Evolutionary conservation across 1,140 invertebrate genomes (phyloP), one percentile per base, ranked within the genome.

Genomic region (Bombus confusus): DNA sequence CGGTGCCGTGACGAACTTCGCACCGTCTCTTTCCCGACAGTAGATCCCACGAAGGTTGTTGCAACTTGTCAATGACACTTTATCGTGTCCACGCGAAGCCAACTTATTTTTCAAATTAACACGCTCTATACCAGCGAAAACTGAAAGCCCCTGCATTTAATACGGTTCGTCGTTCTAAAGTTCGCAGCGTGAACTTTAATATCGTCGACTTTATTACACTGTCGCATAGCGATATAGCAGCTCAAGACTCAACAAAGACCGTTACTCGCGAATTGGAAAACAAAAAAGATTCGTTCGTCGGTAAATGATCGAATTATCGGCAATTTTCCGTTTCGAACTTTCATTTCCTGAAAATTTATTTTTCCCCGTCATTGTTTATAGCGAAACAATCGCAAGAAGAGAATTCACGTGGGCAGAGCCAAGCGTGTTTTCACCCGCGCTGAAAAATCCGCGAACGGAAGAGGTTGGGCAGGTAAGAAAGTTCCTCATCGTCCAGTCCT

Each of bases 381-480:
- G 47, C 34, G 47, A 64, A 15, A 22, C 69, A 88, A 74, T 77
- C 66, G 52, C 34, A 13, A 34, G 31, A 37, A 81, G 66, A 71
- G 62, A 43, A 83, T 79, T 47, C 62, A 80, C 73, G 86, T 91
- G 84, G 88, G 90, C 88, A 88, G 89, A 82, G 8, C 52, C 52
- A 43, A 62, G 73, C 68, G 59, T 41, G 81, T 88, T 91, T 91
- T 88, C 81, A 82, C 74, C 43, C 43, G 74, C 41, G 57, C 57
- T 78, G 71, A 87, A 90, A 88, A 88, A 90, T 91, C 37, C 47
- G 28, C 66, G 76, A 90, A 68, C 89, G 88, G 89, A 90, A 90
- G 83, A 90, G 89, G 88, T 68, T 90, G 88, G 88, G 88, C 86
- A 68, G 73, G 66, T 41, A 90, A 91, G 90, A 91, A 90, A 91